These are phyloP conservation scores for Pelagia noctiluca DNA, from an alignment of 30 jellyfish, hydroid and myxozoan genomes.

Conservation along the genomic window DNA sequence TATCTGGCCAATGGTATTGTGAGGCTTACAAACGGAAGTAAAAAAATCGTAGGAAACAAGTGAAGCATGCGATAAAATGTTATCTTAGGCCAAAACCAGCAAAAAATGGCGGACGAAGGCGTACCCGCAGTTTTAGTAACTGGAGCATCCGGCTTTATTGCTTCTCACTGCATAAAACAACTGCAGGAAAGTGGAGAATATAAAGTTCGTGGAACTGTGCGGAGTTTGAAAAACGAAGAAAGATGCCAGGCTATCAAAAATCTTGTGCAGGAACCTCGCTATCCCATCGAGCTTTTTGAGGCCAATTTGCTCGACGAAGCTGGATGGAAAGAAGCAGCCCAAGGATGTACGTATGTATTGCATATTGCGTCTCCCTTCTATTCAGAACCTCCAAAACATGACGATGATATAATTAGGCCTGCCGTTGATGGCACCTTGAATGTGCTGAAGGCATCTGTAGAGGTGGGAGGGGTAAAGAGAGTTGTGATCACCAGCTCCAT, in stretches of 20 bases:
- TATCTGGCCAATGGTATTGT: no score
- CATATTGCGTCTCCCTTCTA: slow-evolving; percentile 65
- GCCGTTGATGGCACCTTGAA: slow-evolving; percentile 67
- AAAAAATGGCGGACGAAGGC: slow-evolving; percentile 52
- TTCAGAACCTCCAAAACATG: slow-evolving; percentile 33
- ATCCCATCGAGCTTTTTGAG: slow-evolving; percentile 60
- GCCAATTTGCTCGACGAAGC: slow-evolving; percentile 58
- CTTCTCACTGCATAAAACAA: slow-evolving; percentile 46
- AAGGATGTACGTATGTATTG: slow-evolving; percentile 65
- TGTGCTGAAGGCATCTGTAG: slow-evolving; percentile 53
- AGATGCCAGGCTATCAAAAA: slow-evolving; percentile 34
- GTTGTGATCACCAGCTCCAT: slow-evolving; percentile 65
- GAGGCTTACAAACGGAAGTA: no score
- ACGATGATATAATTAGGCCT: slow-evolving; percentile 51
- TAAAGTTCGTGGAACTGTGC: slow-evolving; percentile 46
- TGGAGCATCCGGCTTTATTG: slow-evolving; percentile 67
- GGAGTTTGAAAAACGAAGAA: slow-evolving; percentile 54
- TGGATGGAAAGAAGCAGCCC: slow-evolving; percentile 58
- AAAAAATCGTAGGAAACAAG: no score
- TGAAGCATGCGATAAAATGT: no score
- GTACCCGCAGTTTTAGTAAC: slow-evolving; percentile 68
- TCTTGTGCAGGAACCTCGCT: slow-evolving; percentile 28
- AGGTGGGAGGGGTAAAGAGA: slow-evolving; percentile 64
- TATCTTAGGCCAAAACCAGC: no score
- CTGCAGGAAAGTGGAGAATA: slow-evolving; percentile 59